Conservation (phyloP, 2,113 vertebrate genomes). For the Baryphthengus martii region DNA sequence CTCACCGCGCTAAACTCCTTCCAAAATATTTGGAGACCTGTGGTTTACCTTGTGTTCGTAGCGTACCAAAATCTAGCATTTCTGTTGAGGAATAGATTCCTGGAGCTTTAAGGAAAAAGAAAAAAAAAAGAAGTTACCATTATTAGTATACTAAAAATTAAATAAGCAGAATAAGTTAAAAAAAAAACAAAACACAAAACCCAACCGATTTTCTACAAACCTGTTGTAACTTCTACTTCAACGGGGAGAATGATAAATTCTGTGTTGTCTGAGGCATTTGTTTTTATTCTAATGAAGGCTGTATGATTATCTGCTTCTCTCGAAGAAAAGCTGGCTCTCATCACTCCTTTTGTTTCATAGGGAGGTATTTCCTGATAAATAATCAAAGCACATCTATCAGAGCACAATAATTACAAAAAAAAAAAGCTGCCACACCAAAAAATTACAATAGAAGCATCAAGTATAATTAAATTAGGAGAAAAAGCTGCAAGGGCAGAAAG, state of each 20-base stretch:
- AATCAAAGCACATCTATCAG: neutral
- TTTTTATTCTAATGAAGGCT: slow-evolving; percentile 97
- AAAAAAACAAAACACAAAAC: neutral
- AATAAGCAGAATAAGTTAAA: neutral
- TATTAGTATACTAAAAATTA: neutral
- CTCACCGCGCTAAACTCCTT: neutral
- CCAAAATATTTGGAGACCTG: neutral
- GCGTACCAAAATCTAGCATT: slow-evolving; percentile 98
- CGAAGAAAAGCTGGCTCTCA: slow-evolving; percentile 98
- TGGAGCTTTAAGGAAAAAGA: slow-evolving; percentile 61
- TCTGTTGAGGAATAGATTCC: slow-evolving; percentile 89
- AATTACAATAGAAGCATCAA: neutral
- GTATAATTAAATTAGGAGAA: neutral
- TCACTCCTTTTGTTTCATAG: slow-evolving; percentile 98
- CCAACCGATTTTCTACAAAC: slow-evolving; percentile 63
- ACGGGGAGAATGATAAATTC: slow-evolving; percentile 97
- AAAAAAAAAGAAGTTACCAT: neutral
- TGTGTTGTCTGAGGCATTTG: slow-evolving; percentile 89
- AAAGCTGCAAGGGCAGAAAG: neutral
- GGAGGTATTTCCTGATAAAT: slow-evolving; percentile 91
- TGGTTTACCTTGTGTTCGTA: slow-evolving; percentile 88
- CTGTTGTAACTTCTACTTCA: slow-evolving; percentile 97
- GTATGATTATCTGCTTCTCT: slow-evolving; percentile 98
- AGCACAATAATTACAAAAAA: neutral
- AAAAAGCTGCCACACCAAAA: neutral